Evolutionary conservation across 2,888 invertebrate genomes (phyloP).

Genomic region (Sarcophaga carnaria): DNA sequence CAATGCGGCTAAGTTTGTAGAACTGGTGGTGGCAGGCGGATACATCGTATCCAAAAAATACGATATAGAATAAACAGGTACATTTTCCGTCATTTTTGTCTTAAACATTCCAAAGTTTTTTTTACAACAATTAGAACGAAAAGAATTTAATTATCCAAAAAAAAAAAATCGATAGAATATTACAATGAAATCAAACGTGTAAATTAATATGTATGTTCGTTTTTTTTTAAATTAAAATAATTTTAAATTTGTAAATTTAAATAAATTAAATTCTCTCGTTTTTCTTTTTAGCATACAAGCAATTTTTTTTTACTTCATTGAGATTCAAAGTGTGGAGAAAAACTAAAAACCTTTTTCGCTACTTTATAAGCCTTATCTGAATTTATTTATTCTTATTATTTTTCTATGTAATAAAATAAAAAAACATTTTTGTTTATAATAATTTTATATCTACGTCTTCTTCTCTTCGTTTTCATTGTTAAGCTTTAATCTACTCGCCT

Average conservation of each 20-base stretch:
- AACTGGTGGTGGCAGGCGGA: constrained; percentile 59
- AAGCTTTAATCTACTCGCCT: constrained; percentile 37
- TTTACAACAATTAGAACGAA: too few species aligned
- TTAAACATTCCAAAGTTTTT: background rate
- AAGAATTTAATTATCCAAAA: too few species aligned
- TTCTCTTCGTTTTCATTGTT: background rate
- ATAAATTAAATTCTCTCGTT: background rate
- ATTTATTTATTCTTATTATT: constrained; percentile 10
- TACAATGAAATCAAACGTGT: too few species aligned
- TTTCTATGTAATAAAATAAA: constrained; percentile 51
- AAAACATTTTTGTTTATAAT: constrained; percentile 47
- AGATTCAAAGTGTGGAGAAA: constrained; percentile 64
- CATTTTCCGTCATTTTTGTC: constrained; percentile 72
- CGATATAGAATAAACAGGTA: constrained; percentile 77
- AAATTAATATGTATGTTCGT: too few species aligned
- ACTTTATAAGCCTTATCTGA: constrained; percentile 51
- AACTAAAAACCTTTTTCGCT: constrained; percentile 58
- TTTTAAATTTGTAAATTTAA: background rate
- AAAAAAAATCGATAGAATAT: too few species aligned
- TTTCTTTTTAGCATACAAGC: constrained; percentile 14
- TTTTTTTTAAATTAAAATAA: background rate
- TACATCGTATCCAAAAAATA: constrained; percentile 75
- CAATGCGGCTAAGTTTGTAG: constrained; percentile 15
- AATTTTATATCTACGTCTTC: constrained; percentile 48
- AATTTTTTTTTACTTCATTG: constrained; percentile 35